Base-by-base conservation (phyloP, 2,888 invertebrate species). In the Odontomyia ornata region DNA sequence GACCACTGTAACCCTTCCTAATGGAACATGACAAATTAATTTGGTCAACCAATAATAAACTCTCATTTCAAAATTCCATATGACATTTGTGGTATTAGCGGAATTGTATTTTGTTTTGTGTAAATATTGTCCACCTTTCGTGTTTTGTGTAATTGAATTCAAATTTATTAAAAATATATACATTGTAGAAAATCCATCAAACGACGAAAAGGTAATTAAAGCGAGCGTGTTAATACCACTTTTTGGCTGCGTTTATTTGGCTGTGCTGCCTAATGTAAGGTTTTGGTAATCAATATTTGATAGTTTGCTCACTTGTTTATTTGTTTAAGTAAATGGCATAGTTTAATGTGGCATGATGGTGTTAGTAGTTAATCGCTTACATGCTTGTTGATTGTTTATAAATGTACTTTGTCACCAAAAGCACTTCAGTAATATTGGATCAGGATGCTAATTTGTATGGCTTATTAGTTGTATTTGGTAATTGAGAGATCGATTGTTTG, bases 61-160 rank as follows among this genome's bases (percentile, higher is more conserved):
- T 36, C 36, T 36, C 36, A n/a, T 52, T 52, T 52, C 52, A 18
- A 52, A 52, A 52, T 52, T 52, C 18, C 57, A 60, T 60, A 18
- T 60, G 57, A 5, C 25, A 13, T 60, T 25, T 1, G 21, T 60
- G 25, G 57, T 25, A 25, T 60, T 60, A 23, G 23, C 57, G 18
- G 11, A 60, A 21, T 60, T 21, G 57, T 25, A 60, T 60, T 60
- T 25, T 25, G 52, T 52, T 52, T 52, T 36, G 36, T 36, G 36
- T 36, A 36, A 36, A 36, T n/a, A 43, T 52, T 52, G 13, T 4
- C 52, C 5, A 36, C 36, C 52, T n/a, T 43, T n/a, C 52, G 15
- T 52, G 52, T 52, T 18, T 13, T 18, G 4, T 15, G 2, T 52
- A 52, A 52, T 52, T 52, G 52, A 52, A 52, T 52, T n/a, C 52